Base-by-base conservation (phyloP, 1,140 invertebrate species). In the Trichoplusia ni region DNA sequence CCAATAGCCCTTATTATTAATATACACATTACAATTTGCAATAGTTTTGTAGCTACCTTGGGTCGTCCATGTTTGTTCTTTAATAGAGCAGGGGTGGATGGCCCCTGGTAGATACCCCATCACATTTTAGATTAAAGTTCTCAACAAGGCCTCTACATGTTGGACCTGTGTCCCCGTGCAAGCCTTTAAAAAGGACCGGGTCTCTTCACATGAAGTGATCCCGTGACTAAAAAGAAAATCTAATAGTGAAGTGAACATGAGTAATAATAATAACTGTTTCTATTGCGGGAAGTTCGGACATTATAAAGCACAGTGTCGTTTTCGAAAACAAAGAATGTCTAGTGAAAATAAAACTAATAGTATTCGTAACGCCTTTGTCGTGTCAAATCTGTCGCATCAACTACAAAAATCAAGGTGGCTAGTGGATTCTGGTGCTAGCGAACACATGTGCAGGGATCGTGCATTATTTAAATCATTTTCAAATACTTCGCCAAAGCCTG, bases 221-320 rank as follows among this genome's bases (percentile, higher is more conserved):
- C n/a, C n/a, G n/a, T n/a, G n/a, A n/a, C n/a, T n/a, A n/a, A n/a
- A n/a, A n/a, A n/a, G n/a, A n/a, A n/a, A n/a, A n/a, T n/a, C n/a
- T n/a, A 44, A 63, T 27, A 64, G 23, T 67, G 38, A 59, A 29
- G 19, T 31, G 2, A 58, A 61, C 2, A 21, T n/a, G 6, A 60
- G n/a, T n/a, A n/a, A 64, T 25, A 13, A 35, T 62, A 70, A 68
- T 29, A 70, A 69, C 9, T 75, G 72, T 66, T 70, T 53, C 64
- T 77, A 75, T 40, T 73, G 72, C 54, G 65, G 65, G 0, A 76
- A 75, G 23, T 4, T 42, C 25, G 75, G 73, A 65, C 71, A 81
- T 63, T 42, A 25, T 13, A 76, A 78, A 40, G 25, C 49, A 4
- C 58, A 76, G 53, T 77, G 69, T 53, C 16, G 69, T 1, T 81